Percentiles rank a stretch among this genome's conserved stretches.
Evolutionary conservation across 2,113 vertebrate species (phyloP).

Genomic region (Pygoscelis adeliae): DNA sequence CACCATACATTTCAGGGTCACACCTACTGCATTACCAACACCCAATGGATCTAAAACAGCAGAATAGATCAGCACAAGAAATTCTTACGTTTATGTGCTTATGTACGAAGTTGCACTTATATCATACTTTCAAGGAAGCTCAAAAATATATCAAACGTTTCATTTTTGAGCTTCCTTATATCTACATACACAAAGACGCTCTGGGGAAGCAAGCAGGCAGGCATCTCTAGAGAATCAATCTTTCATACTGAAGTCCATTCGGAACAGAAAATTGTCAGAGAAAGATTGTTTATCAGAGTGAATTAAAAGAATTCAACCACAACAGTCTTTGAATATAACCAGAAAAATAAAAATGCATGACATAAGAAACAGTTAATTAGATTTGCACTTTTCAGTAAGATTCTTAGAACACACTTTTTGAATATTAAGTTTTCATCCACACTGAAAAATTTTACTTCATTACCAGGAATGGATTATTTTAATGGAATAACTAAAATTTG

Average conservation of each 20-base stretch:
- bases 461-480: not conserved
- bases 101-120: not conserved
- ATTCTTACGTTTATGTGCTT: accelerated
- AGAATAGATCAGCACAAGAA: not conserved
- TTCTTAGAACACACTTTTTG: not conserved
- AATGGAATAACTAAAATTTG: not conserved
- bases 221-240: not conserved
- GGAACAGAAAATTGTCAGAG: not conserved
- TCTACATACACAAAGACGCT: not conserved
- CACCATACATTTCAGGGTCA: not conserved
- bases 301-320: not conserved
- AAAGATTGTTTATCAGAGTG: not conserved
- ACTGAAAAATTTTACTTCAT: not conserved
- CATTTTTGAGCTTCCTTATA: not conserved
- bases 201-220: not conserved
- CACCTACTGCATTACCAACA: not conserved
- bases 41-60: not conserved
- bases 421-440: not conserved
- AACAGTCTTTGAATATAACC: not conserved
- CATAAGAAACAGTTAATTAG: not conserved
- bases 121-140: not conserved
- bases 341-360: not conserved
- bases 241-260: not conserved
- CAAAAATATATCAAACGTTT: not conserved
- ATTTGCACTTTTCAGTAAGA: not conserved